These are phyloP conservation scores for Steatocranus sp. DNA, from an alignment of 2,797 vertebrate species.

Conservation along the genomic window DNA sequence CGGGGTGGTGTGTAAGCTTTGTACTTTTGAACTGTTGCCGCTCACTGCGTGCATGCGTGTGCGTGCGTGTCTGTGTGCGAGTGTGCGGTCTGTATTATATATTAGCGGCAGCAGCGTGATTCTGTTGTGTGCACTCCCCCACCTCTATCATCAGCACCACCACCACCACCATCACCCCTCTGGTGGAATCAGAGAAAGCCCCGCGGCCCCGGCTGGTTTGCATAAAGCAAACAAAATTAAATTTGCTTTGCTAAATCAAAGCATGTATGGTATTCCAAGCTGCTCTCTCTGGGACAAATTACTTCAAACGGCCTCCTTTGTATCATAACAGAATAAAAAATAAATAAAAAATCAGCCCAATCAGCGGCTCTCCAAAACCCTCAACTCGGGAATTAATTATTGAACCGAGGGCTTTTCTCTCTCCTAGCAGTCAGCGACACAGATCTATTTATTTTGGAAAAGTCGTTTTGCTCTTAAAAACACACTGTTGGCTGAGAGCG, in stretches of 20 bases:
- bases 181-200: conserved; percentile 79
- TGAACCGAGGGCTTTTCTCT: conserved; percentile 92
- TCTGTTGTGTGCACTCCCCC: conserved; percentile 59
- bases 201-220: conserved; percentile 95
- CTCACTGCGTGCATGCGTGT: conserved; percentile 38
- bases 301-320: conserved; percentile 99
- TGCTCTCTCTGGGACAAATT: conserved; percentile 99
- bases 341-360: conserved; percentile 93
- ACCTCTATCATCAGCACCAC: conserved; percentile 70
- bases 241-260: conserved; percentile 99
- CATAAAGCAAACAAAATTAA: conserved; percentile 99
- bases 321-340: conserved; percentile 98
- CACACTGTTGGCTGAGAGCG: conserved; percentile 56
- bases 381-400: conserved; percentile 99
- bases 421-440: conserved; percentile 82
- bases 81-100: conserved; percentile 44
- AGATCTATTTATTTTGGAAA: conserved; percentile 84
- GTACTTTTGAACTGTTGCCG: conserved; percentile 71
- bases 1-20: conserved; percentile 38
- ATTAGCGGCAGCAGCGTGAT: conserved; percentile 59
- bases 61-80: conserved; percentile 18
- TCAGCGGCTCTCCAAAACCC: conserved; percentile 95
- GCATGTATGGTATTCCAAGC: conserved; percentile 95
- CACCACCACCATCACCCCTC: conserved; percentile 84
- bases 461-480: conserved; percentile 74